phyloP scores from a whole-genome alignment of 1,140 invertebrate genomes.

The Caenorhabditis briggsae region DNA sequence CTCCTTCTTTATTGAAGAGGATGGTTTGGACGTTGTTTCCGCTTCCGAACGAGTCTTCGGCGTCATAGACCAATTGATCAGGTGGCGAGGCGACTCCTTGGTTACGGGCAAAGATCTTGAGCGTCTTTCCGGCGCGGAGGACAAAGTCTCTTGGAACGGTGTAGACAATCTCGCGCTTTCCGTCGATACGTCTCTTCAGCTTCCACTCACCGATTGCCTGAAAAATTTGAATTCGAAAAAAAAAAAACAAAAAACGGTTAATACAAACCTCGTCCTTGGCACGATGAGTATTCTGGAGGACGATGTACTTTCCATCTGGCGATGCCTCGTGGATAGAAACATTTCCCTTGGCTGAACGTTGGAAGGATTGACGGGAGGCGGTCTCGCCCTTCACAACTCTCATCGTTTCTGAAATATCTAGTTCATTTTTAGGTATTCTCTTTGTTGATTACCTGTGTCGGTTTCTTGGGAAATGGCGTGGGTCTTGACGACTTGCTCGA shows the following conservation, averaged over 20 bases:
- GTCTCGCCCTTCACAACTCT: slow-evolving; percentile 80
- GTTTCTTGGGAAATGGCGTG: slow-evolving; percentile 71
- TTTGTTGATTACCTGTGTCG: slow-evolving; percentile 69
- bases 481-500: slow-evolving; percentile 77
- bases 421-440: not conserved
- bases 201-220: slow-evolving; percentile 76
- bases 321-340: slow-evolving; percentile 78
- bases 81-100: slow-evolving; percentile 75
- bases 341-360: slow-evolving; percentile 80
- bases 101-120: slow-evolving; percentile 76
- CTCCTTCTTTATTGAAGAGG: slow-evolving; percentile 76
- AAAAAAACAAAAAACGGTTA: too few species aligned
- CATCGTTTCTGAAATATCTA: slow-evolving; percentile 74
- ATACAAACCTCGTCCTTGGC: slow-evolving; percentile 72
- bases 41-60: slow-evolving; percentile 76
- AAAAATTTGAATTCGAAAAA: not conserved
- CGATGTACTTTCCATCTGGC: slow-evolving; percentile 76
- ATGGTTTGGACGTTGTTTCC: slow-evolving; percentile 77
- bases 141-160: slow-evolving; percentile 76
- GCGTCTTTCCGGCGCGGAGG: slow-evolving; percentile 71
- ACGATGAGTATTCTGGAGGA: slow-evolving; percentile 76
- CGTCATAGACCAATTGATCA: slow-evolving; percentile 77
- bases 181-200: slow-evolving; percentile 76
- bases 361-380: slow-evolving; percentile 80
- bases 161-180: slow-evolving; percentile 77